phyloP scores from a whole-genome alignment of 92 coral and sea anemone species.

The Heteractis magnifica region DNA sequence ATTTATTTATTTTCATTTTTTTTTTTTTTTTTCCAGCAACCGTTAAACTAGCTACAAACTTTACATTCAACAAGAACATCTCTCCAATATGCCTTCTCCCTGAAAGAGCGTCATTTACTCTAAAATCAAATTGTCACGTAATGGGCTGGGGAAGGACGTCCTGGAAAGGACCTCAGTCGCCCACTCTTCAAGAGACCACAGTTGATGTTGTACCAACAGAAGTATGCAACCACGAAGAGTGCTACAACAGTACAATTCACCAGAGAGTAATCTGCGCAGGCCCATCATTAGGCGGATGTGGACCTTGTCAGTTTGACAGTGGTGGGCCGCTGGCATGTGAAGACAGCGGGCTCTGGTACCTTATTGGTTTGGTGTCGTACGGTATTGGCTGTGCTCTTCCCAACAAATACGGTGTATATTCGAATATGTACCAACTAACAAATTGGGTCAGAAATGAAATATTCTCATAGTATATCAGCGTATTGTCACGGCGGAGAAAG shows the following conservation, averaged over 20 bases:
- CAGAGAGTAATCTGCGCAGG: slow-evolving; percentile 85
- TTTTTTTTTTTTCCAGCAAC: slow-evolving; percentile 4
- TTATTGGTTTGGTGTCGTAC: slow-evolving; percentile 80
- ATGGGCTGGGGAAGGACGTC: slow-evolving; percentile 83
- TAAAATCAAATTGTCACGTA: slow-evolving; percentile 63
- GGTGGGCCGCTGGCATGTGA: slow-evolving; percentile 90
- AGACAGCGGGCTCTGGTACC: slow-evolving; percentile 64
- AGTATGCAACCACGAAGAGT: slow-evolving; percentile 59
- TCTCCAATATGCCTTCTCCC: slow-evolving; percentile 63
- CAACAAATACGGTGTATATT: slow-evolving; percentile 75
- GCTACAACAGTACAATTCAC: slow-evolving; percentile 74
- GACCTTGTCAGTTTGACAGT: slow-evolving; percentile 91
- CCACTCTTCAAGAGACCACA: slow-evolving; percentile 58
- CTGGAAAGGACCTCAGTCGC: slow-evolving; percentile 53
- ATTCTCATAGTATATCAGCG: background rate
- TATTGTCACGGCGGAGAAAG: too few species aligned
- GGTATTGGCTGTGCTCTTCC: slow-evolving; percentile 79
- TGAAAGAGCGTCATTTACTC: slow-evolving; percentile 37
- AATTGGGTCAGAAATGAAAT: slow-evolving; percentile 56
- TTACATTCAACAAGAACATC: slow-evolving; percentile 17
- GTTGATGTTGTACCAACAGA: slow-evolving; percentile 71
- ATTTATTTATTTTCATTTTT: background rate
- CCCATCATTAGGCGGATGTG: slow-evolving; percentile 66
- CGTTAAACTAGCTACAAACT: slow-evolving; percentile 9
- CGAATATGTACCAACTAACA: slow-evolving; percentile 72